Evolutionary conservation across 1,140 invertebrate species (phyloP), one percentile per base, ranked within the genome.

Genomic region (Pogonognathellus flavescens): DNA sequence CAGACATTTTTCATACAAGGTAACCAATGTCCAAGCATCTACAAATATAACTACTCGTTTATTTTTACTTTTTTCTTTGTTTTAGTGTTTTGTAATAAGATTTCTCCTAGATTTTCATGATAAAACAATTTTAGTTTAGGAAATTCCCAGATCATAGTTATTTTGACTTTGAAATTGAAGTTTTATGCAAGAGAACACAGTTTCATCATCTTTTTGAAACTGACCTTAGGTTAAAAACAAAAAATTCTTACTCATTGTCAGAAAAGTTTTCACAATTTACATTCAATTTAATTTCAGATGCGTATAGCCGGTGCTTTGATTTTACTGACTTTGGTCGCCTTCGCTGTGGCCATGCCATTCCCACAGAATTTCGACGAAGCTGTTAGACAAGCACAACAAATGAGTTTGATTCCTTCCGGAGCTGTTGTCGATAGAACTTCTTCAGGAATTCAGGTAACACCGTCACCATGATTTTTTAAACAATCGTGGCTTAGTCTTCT

Each of bases 281-380:
- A 6, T 6, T 41, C 31, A 41, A 41, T 41, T 2, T 22, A 72
- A 18, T 81, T 81, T 16, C 20, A 81, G 80, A 81, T 81, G 80
- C 80, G 80, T 57, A 16, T 50, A 22, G 20, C 25, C 55, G 18
- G 50, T 16, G 80, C 80, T 25, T 25, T 81, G 53, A 49, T 80
- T 25, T 18, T 83, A 80, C n/a, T 70, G 18, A 53, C 53, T 6
- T 11, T 59, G 16, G 66, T 52, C 7, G 84, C 52, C 22, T 52
- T 52, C 0, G 80, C 60, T 14, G 20, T 82, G 53, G 82, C 85
- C 6, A 66, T 86, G 52, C 85, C 85, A 62, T 83, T 60, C 70
- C 85, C 85, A n/a, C 85, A 86, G 53, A 80, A 86, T 83, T 86
- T 83, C 55, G 70, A 86, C 55, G 85, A 86, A 16, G 85, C 85